Evolutionary conservation across 2,888 invertebrate species (phyloP).

Genomic region (Habrosyne pyritoides): DNA sequence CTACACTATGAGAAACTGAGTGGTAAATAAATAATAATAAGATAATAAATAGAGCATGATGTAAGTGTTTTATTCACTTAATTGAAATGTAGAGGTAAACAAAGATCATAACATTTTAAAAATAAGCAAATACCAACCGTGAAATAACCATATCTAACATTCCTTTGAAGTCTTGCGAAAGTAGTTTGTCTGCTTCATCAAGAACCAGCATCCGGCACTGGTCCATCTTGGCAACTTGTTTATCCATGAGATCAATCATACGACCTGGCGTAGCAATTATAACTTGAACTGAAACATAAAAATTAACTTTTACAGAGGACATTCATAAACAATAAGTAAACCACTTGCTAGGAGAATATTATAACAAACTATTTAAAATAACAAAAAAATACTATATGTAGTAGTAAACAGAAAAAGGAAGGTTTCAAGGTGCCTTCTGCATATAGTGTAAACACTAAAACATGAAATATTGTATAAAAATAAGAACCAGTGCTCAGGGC

Average conservation of each 20-base stretch:
- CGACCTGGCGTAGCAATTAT: constrained; percentile 99
- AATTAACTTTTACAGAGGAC: too few species aligned
- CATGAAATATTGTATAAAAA: too few species aligned
- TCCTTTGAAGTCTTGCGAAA: constrained; percentile 99
- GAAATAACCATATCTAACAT: constrained; percentile 99
- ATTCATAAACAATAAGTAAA: too few species aligned
- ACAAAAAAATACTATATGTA: too few species aligned
- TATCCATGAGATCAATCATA: constrained; percentile 99
- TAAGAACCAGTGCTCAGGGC: too few species aligned
- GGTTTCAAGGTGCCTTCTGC: too few species aligned
- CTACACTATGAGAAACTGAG: too few species aligned
- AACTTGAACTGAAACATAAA: constrained; percentile 91
- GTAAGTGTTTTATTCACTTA: not conserved
- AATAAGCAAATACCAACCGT: constrained; percentile 46
- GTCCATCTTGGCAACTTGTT: constrained; percentile 96
- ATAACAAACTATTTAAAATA: too few species aligned
- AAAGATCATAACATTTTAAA: not conserved
- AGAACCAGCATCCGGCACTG: constrained; percentile 98
- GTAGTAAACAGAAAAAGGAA: too few species aligned
- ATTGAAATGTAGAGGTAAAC: not conserved
- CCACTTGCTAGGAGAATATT: too few species aligned
- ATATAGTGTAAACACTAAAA: too few species aligned
- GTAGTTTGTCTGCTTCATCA: constrained; percentile 99
- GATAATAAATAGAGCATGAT: too few species aligned
- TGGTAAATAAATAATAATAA: not conserved